Base-by-base conservation (phyloP, 2,797 vertebrate genomes). In the Sebastes diaconus region DNA sequence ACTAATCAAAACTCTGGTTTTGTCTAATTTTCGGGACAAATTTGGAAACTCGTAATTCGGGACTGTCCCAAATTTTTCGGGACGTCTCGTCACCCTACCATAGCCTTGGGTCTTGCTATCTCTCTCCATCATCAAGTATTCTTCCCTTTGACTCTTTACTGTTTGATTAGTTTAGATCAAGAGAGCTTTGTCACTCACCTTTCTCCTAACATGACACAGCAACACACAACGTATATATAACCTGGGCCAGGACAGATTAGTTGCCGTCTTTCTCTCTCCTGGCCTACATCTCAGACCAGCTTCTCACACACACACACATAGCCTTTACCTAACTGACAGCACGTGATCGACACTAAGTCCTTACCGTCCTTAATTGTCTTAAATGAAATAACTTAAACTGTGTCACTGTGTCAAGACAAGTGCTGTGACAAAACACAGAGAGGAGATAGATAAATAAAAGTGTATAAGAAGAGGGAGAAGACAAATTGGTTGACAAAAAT, bases 211-310 rank as follows among this genome's bases (percentile, higher is more conserved):
- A 77, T 72, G 76, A 83, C 71, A 14, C 34, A 22, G 87, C 77
- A 82, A 72, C 64, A 50, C 25, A 52, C 7, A 25, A 55, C 46
- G 4, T 34, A 52, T 22, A 65, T 24, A 54, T 24, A 63, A 74
- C 30, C 29, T 8, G 34, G 81, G 30, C 39, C 30, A 36, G n/a
- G 64, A 58, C 50, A 87, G 88, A 90, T 90, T 73, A 89, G 69
- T 4, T 25, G 66, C 22, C 2, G 58, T 27, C 69, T 46, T 72
- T 84, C 29, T 8, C 11, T 63, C 24, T 36, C 27, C 25, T 87
- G 86, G 68, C 79, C 87, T 87, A 71, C 68, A 87, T 89, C 84
- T 78, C 24, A 32, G 58, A 72, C 20, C 61, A 87, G 78, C 63
- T 25, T 25, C 67, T 24, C 55, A 25, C 25, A 59, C 52, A 36